A percentile compares a stretch with the other conserved stretches of the same genome.
Evolutionary conservation across 2,113 vertebrate genomes (phyloP).

Genomic region (Taxidea taxus): DNA sequence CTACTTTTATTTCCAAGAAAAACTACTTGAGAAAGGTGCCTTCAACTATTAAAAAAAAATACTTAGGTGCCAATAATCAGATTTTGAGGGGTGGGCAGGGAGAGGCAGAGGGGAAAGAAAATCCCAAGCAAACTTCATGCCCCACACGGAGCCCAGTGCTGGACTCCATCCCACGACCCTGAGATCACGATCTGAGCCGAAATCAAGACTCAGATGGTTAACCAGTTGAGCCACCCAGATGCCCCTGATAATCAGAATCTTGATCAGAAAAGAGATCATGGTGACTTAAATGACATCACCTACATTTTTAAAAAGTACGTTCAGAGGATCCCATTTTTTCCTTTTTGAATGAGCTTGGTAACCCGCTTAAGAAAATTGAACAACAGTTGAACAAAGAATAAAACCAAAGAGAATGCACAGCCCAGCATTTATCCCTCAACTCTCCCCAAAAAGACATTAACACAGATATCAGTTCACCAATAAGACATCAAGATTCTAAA

Average conservation of each 20-base stretch:
- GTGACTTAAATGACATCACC: background rate
- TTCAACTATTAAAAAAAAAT: background rate
- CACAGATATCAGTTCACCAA: background rate
- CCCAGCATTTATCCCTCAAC: background rate
- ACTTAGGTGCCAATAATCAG: background rate
- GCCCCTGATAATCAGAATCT: background rate
- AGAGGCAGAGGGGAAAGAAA: background rate
- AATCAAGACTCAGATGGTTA: background rate
- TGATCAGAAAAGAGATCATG: background rate
- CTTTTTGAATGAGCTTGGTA: background rate
- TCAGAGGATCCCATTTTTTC: background rate
- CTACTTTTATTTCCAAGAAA: slow-evolving; percentile 4
- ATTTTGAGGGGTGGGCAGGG: background rate
- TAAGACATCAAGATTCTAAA: background rate
- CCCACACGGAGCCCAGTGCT: background rate
- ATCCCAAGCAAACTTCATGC: background rate
- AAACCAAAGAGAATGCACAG: background rate
- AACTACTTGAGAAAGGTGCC: background rate
- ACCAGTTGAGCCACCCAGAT: background rate
- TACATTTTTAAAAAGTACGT: background rate
- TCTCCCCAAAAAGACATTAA: background rate
- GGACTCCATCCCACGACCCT: background rate
- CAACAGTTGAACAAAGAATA: background rate
- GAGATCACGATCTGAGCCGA: background rate
- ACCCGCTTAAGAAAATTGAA: background rate